phyloP scores from a whole-genome alignment of 2,113 vertebrate species.

The Albula goreensis region DNA sequence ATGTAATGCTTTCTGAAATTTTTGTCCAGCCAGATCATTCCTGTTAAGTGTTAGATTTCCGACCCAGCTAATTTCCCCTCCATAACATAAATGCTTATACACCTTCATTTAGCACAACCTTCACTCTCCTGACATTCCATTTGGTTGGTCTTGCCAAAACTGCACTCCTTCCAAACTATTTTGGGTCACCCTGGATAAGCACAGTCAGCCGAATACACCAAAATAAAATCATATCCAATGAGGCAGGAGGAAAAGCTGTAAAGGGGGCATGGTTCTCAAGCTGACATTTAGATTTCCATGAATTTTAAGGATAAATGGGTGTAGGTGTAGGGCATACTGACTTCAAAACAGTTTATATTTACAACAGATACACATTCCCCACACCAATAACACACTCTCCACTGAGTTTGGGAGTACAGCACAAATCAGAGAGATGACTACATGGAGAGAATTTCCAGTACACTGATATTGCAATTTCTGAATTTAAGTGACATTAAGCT shows the following conservation, averaged over 20 bases:
- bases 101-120: background rate
- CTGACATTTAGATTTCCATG: too few species aligned
- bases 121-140: constrained; percentile 3
- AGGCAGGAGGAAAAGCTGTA: background rate
- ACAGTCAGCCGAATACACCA: background rate
- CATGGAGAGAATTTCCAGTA: too few species aligned
- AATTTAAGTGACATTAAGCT: too few species aligned
- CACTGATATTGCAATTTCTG: too few species aligned
- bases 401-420: too few species aligned
- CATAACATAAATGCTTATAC: background rate
- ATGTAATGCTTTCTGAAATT: too few species aligned
- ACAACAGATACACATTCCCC: too few species aligned
- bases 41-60: background rate
- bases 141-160: constrained; percentile 5
- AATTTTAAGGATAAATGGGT: too few species aligned
- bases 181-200: constrained; percentile 17
- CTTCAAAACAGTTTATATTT: too few species aligned
- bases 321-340: too few species aligned
- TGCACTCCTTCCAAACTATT: constrained; percentile 9
- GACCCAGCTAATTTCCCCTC: background rate
- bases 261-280: background rate
- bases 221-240: background rate
- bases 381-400: too few species aligned
- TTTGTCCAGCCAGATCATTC: background rate
- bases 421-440: too few species aligned